phyloP scores from a whole-genome alignment of 1,140 invertebrate genomes.

The Ooceraea biroi region DNA sequence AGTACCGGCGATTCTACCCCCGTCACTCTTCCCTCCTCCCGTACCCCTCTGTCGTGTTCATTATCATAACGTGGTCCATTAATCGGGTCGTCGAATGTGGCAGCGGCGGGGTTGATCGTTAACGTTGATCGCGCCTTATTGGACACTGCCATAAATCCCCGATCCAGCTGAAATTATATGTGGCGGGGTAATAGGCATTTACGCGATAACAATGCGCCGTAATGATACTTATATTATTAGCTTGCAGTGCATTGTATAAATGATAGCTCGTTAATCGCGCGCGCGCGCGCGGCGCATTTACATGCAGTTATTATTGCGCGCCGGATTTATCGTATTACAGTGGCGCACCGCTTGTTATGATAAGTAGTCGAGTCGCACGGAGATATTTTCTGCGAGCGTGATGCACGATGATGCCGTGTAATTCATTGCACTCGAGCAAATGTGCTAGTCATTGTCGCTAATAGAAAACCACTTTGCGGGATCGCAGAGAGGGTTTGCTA shows the following conservation, averaged over 20 bases:
- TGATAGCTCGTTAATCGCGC: constrained; percentile 49
- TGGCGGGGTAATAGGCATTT: constrained; percentile 44
- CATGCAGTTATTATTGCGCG: neutral
- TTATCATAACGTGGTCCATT: constrained; percentile 33
- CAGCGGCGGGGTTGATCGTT: constrained; percentile 36
- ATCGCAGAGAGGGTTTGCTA: neutral
- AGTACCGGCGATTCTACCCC: constrained; percentile 1
- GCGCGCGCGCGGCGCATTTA: constrained; percentile 2
- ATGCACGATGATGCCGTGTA: constrained; percentile 19
- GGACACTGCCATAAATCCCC: constrained; percentile 45
- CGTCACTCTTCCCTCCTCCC: too few species aligned
- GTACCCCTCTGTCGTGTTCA: constrained; percentile 20
- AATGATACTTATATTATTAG: constrained; percentile 57
- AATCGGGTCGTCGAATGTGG: constrained; percentile 56
- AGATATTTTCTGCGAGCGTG: neutral
- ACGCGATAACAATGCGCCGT: constrained; percentile 55
- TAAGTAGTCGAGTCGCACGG: constrained; percentile 27
- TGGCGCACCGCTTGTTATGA: constrained; percentile 12
- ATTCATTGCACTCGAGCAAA: constrained; percentile 28
- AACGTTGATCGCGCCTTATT: constrained; percentile 47
- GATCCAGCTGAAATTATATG: constrained; percentile 49
- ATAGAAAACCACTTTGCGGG: neutral
- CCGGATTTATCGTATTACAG: constrained; percentile 35
- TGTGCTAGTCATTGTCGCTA: constrained; percentile 27
- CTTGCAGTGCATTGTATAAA: constrained; percentile 28